phyloP scores from a whole-genome alignment of 2,113 vertebrate genomes.

The Corythaeola cristata region DNA sequence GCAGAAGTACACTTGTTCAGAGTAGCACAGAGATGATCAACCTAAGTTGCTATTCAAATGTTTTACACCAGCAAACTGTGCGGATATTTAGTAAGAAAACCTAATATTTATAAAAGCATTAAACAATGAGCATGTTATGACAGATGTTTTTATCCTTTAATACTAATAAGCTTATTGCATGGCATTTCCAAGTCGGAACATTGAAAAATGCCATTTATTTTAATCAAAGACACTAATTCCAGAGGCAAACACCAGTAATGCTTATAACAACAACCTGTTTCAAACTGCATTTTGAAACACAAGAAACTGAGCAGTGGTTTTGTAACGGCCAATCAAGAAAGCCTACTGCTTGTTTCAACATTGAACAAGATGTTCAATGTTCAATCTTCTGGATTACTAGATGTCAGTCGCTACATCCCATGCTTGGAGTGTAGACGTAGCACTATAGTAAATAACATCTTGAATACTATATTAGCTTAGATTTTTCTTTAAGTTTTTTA shows the following conservation, averaged over 20 bases:
- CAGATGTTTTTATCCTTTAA: neutral
- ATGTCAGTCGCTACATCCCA: neutral
- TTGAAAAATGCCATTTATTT: neutral
- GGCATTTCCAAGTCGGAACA: neutral
- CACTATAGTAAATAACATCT: neutral
- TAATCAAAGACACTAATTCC: neutral
- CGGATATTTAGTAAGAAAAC: neutral
- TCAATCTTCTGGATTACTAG: neutral
- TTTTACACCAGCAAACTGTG: neutral
- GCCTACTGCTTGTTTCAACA: neutral
- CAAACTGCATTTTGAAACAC: constrained; percentile 11
- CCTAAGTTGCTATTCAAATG: neutral
- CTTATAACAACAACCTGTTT: neutral
- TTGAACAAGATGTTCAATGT: neutral
- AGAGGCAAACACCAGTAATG: neutral
- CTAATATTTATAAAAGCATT: constrained; percentile 14
- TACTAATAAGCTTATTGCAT: neutral
- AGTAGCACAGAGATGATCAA: neutral
- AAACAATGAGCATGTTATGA: neutral
- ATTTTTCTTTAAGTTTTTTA: neutral
- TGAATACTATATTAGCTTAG: neutral
- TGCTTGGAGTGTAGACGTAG: neutral
- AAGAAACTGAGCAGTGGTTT: neutral
- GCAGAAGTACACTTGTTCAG: neutral
- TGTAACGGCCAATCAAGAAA: neutral